Percentiles rank a stretch among this genome's conserved stretches.
phyloP scores from a whole-genome alignment of 2,797 vertebrate genomes.

The Anabacerthia variegaticeps region DNA sequence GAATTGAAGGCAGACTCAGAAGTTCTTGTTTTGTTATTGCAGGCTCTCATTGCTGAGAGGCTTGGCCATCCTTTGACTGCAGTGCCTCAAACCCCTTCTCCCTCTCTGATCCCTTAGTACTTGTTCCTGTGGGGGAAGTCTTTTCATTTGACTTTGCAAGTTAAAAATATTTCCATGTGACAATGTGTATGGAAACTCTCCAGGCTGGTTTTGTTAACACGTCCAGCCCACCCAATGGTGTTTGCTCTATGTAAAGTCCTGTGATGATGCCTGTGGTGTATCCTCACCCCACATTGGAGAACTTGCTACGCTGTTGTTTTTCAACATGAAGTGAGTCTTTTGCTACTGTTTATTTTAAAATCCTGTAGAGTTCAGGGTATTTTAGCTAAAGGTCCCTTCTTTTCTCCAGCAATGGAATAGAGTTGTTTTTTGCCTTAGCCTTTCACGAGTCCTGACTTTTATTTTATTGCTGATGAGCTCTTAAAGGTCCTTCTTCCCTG shows the following conservation, averaged over 20 bases:
- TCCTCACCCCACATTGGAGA: neutral
- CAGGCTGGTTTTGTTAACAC: neutral
- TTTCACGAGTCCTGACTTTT: neutral
- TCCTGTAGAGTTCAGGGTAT: neutral
- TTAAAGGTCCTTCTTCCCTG: neutral
- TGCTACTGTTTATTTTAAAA: neutral
- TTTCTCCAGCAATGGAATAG: neutral
- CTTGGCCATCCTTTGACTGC: neutral
- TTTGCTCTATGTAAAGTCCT: constrained; percentile 3
- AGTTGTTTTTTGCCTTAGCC: neutral
- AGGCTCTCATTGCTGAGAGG: neutral
- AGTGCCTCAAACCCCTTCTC: neutral
- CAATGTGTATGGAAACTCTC: neutral
- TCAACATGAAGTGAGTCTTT: neutral
- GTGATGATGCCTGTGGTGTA: neutral
- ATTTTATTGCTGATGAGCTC: neutral
- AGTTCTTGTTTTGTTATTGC: constrained; percentile 60
- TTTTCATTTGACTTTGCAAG: neutral
- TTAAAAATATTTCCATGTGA: neutral
- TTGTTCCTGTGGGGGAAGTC: neutral
- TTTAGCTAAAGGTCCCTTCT: neutral
- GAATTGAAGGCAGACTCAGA: constrained; percentile 51
- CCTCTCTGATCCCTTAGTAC: neutral
- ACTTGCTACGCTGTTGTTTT: neutral
- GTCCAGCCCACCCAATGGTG: neutral